Percentiles rank a stretch among this genome's conserved stretches.
These are phyloP conservation scores for Elephas maximus DNA, from an alignment of 2,113 vertebrate genomes.

Conservation along the genomic window DNA sequence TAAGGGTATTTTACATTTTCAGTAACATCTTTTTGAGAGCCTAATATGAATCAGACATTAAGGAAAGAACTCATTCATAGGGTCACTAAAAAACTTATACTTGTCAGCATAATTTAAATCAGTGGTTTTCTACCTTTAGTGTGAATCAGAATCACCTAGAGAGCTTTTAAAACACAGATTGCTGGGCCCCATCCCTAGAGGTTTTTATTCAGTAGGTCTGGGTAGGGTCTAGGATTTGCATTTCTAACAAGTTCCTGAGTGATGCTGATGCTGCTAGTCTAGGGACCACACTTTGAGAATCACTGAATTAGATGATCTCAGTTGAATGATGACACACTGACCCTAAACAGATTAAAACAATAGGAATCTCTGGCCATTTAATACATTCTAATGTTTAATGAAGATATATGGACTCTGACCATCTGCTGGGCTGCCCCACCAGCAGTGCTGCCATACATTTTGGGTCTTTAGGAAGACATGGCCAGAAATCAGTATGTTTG, in stretches of 20 bases:
- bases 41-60: slow-evolving; percentile 1
- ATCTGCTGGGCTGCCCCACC: neutral
- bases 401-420: neutral
- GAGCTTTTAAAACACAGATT: neutral
- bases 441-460: neutral
- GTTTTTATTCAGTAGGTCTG: slow-evolving; percentile 31
- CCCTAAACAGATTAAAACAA: neutral
- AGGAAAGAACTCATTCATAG: neutral
- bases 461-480: neutral
- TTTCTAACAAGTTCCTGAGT: neutral
- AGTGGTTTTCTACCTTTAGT: neutral
- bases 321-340: neutral
- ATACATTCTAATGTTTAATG: neutral
- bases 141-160: neutral
- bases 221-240: neutral
- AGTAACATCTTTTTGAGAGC: slow-evolving; percentile 15
- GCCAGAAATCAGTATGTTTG: neutral
- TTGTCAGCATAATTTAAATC: slow-evolving; percentile 12
- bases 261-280: neutral
- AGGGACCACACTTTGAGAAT: neutral
- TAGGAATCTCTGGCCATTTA: neutral
- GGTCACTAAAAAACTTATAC: neutral
- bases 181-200: neutral
- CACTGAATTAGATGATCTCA: neutral
- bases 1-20: slow-evolving; percentile 30